Evolutionary conservation across 2,113 vertebrate species (phyloP), one percentile per base, ranked within the genome.

Genomic region (Malurus elegans): DNA sequence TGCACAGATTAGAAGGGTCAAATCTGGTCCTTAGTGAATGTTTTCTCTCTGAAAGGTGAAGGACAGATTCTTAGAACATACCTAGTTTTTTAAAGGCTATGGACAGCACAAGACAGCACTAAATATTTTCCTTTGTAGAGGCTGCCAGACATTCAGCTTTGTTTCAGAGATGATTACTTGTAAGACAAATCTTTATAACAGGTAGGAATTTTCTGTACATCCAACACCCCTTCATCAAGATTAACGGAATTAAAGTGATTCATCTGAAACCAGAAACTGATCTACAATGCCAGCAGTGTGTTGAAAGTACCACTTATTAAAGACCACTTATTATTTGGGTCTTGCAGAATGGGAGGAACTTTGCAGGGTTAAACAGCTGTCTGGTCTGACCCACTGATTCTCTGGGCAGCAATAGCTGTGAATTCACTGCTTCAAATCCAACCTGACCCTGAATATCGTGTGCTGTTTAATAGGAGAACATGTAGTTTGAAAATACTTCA

Each of bases 241-340:
- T 94, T 85, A 64, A 71, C 2, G 2, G 79, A 70, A 92, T 92
- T 80, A 75, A 90, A 88, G 38, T 3, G 3, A 44, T 65, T 90
- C 81, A 95, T 25, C 57, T 78, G 65, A 79, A 95, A 95, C 58
- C 83, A 87, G 86, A 88, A 80, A 87, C 8, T 65, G 60, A 80
- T 64, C 87, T 51, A 71, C 61, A 67, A n/a, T 83, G 47, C 60
- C 86, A 88, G 76, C 38, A 66, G 57, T 70, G 53, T 70, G 65
- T 79, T 92, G 79, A 70, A 8, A 32, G 47, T 86, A 44, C 17
- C 34, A 29, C 40, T 56, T 83, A 89, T 24, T 80, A 89, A 92
- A 87, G 21, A 89, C 83, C 42, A 69, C n/a, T n/a, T n/a, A n/a
- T n/a, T n/a, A n/a, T 92, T 87, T 0, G 1, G 36, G 67, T 69